These are phyloP conservation scores for Danio tinwini DNA, from an alignment of 2,797 vertebrate genomes.

Conservation along the genomic window DNA sequence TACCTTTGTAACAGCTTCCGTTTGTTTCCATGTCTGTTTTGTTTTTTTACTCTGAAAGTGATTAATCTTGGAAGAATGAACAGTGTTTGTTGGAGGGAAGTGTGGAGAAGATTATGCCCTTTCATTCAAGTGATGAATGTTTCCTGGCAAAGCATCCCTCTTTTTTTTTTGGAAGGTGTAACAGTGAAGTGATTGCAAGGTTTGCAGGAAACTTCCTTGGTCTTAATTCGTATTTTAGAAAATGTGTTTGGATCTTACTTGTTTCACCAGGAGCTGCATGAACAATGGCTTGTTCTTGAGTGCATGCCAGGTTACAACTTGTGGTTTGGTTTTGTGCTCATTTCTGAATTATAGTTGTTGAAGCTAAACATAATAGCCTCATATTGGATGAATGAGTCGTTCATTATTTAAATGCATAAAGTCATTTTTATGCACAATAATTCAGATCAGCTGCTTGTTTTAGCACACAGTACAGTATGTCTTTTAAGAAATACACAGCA, in stretches of 20 bases:
- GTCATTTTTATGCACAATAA: not conserved
- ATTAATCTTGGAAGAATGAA: slow-evolving; percentile 32
- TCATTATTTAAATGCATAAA: not conserved
- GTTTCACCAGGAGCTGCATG: not conserved
- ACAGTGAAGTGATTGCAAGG: slow-evolving; percentile 21
- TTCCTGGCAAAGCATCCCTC: slow-evolving; percentile 9
- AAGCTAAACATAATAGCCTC: slow-evolving; percentile 8
- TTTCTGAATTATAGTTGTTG: slow-evolving; percentile 19
- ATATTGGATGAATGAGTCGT: not conserved
- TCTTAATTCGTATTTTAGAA: slow-evolving; percentile 36
- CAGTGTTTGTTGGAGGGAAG: slow-evolving; percentile 35
- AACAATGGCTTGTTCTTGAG: slow-evolving; percentile 23
- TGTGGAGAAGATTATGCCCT: slow-evolving; percentile 36
- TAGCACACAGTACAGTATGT: not conserved
- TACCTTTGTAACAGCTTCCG: slow-evolving; percentile 25
- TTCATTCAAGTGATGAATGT: slow-evolving; percentile 44
- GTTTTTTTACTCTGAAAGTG: slow-evolving; percentile 6
- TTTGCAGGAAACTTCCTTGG: slow-evolving; percentile 6
- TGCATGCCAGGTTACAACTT: not conserved
- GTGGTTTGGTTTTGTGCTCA: not conserved
- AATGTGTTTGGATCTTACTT: slow-evolving; percentile 2
- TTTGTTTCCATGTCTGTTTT: not conserved
- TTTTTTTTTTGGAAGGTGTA: slow-evolving; percentile 8
- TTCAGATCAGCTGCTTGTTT: not conserved
- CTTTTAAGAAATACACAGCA: not conserved